Evolutionary conservation across 2,888 invertebrate species (phyloP).

Genomic region (Eupsilia transversa): DNA sequence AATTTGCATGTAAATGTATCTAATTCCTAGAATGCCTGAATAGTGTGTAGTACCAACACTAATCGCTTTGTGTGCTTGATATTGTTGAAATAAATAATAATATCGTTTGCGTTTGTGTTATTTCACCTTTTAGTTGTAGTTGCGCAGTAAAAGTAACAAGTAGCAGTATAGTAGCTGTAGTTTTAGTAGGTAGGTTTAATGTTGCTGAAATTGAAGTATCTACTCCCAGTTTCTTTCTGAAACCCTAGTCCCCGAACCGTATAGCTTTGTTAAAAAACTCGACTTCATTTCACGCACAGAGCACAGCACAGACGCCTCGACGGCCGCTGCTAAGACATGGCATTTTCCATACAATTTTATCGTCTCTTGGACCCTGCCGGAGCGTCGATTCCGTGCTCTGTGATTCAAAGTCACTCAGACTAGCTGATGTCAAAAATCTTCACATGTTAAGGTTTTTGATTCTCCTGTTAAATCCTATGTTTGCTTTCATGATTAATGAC

Average conservation of each 20-base stretch:
- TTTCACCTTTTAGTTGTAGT: slow-evolving; percentile 55
- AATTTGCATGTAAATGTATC: slow-evolving; percentile 61
- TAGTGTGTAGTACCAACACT: slow-evolving; percentile 54
- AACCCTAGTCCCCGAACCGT: not conserved
- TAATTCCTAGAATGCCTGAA: slow-evolving; percentile 47
- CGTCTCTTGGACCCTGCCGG: no score
- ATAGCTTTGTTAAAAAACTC: not conserved
- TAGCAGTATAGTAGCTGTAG: not conserved
- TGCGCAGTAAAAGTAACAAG: not conserved
- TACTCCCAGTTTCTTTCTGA: not conserved
- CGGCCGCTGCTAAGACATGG: not conserved
- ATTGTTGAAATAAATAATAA: slow-evolving; percentile 62
- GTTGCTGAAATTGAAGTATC: not conserved
- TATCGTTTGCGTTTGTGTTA: slow-evolving; percentile 59
- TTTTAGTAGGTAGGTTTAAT: not conserved
- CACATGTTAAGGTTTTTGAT: not conserved
- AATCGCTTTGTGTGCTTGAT: slow-evolving; percentile 58
- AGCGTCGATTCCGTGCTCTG: no score
- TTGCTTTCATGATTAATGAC: not conserved
- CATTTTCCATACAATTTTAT: no score
- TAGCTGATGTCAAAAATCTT: not conserved
- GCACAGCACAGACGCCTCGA: not conserved
- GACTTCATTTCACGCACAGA: not conserved
- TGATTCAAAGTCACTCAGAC: not conserved
- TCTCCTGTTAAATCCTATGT: not conserved